Evolutionary conservation across 2,888 invertebrate genomes (phyloP).

Genomic region (Dione vanillae): DNA sequence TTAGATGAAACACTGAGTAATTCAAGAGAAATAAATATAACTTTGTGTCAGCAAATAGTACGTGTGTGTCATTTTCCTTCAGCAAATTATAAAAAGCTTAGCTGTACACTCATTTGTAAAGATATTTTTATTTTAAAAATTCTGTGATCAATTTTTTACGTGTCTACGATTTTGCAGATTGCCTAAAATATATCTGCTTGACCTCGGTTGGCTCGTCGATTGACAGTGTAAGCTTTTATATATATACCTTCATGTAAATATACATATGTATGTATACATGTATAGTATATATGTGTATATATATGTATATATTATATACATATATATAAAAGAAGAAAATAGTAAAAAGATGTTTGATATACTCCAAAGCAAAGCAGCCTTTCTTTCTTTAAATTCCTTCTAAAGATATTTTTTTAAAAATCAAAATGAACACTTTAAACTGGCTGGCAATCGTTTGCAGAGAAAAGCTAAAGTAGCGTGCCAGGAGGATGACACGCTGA

Average conservation of each 20-base stretch:
- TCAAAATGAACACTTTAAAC: too few species aligned
- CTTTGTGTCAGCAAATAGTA: conserved; percentile 10
- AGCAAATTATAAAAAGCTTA: conserved; percentile 16
- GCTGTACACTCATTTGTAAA: conserved; percentile 16
- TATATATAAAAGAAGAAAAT: too few species aligned
- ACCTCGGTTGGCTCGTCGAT: conserved; percentile 29
- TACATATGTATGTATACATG: background rate
- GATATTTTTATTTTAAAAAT: conserved; percentile 18
- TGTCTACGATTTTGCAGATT: conserved; percentile 32
- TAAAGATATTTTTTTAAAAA: too few species aligned
- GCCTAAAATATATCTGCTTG: conserved; percentile 36
- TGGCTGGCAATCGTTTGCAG: too few species aligned
- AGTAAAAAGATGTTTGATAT: too few species aligned
- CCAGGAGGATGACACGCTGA: too few species aligned
- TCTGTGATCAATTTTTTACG: conserved; percentile 35
- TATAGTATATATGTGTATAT: background rate
- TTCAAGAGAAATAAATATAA: conserved; percentile 4
- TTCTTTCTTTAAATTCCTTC: too few species aligned
- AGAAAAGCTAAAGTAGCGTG: too few species aligned
- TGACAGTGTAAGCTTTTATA: conserved; percentile 27
- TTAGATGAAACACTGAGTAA: background rate
- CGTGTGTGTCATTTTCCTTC: conserved; percentile 23
- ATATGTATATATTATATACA: too few species aligned
- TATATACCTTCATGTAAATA: background rate
- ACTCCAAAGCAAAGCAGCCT: too few species aligned